Evolutionary conservation across 2,113 vertebrate genomes (phyloP), one percentile per base, ranked within the genome.

Genomic region (Pimephales promelas): DNA sequence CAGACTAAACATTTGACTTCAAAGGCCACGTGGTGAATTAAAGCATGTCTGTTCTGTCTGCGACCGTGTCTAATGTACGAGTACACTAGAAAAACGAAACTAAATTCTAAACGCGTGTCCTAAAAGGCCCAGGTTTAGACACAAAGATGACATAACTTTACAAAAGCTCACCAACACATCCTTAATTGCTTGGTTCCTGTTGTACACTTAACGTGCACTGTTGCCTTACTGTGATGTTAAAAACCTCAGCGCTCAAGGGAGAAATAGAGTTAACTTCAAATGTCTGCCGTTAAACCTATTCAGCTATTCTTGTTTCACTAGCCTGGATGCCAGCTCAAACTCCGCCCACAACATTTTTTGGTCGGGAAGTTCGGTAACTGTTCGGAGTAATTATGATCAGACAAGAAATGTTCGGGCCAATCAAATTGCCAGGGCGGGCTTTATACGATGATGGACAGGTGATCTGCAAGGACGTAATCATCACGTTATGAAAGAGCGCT

Each of bases 1-100:
- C 70, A 87, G 86, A 81, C 86, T 87, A 87, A 87, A 87, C 84
- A 85, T 75, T 79, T 83, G 71, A 87, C 84, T 87, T 87, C 76
- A 87, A 81, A 85, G 77, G 72, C 86, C 24, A 49, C 6, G 62
- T 47, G 72, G 34, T 84, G 64, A 85, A 78, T 73, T 87, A 85
- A 85, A 85, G 70, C 86, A 85, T 66, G 47, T 36, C 68, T 79
- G 28, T 26, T 34, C 45, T 74, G 62, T 79, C 79, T 45, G 64
- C 28, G n/a, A n/a, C n/a, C n/a, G 28, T 22, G 7, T 45, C 83
- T 61, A 28, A 61, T 72, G 26, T 62, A 79, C 36, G 66, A 57
- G 77, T 40, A n/a, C 83, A 61, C 57, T 54, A 47, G 62, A 22
- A 26, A 84, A 78, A 79, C 56, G 2, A 84, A 71, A 79, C 74